Base-by-base conservation (phyloP, 2,113 vertebrate species). In the Protomyctophum bolini region DNA sequence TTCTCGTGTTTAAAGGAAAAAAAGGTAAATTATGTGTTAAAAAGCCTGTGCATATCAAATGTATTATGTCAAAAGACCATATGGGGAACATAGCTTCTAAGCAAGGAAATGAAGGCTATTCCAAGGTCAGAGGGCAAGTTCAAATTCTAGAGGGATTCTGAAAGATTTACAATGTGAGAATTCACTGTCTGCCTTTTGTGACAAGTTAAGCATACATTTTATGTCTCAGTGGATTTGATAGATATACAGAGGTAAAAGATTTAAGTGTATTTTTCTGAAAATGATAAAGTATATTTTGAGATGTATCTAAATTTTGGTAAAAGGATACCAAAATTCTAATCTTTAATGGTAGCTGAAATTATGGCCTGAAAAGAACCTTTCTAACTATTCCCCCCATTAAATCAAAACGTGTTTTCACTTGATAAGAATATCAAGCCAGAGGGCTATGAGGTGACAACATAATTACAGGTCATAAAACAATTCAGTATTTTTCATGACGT, bases 91-190 rank as follows among this genome's bases (percentile, higher is more conserved):
- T 56, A 10, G 46, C 12, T 46, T 10, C 15, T 10, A 56, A 21
- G 65, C 61, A 79, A 68, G 63, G 68, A 81, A 81, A 76, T 60
- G 14, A 55, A 57, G 64, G 50, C 61, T 64, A 33, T 65, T 66
- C 75, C 84, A 11, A 72, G 76, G 47, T 78, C 48, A 15, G 52
- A 62, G 62, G 50, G 60, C 10, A 60, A 69, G 75, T 72, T 33
- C 57, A 58, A 84, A 79, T 79, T 72, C 75, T 77, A 68, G 54
- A 59, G 75, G 70, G 76, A 60, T 61, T 68, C 51, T 78, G 63
- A 62, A 79, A 82, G 86, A 91, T 88, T 91, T 91, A 88, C 58
- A 70, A 75, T 54, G 83, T 79, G 73, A 83, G 70, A 82, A 66
- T 58, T 72, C 50, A n/a, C 10, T 5, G 45, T 29, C 21, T 67